Evolutionary conservation across 2,888 invertebrate genomes (phyloP), one percentile per base, ranked within the genome.

Genomic region (Gymnosoma rotundatum): DNA sequence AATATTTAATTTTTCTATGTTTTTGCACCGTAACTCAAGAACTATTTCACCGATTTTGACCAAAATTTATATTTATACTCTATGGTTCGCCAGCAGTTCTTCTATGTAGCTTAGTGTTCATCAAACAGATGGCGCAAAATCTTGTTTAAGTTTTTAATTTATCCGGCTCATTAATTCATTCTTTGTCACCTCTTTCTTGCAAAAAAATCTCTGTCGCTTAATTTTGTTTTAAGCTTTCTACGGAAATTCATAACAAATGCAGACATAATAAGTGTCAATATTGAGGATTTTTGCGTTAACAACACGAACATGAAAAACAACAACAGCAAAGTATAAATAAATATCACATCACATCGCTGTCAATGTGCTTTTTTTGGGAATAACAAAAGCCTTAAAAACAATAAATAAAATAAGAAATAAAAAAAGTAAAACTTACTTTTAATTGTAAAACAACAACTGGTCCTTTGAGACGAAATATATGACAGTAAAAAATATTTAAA

Each of bases 251-350:
- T 80, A 83, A 83, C 80, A 76, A 73, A 76, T 80, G 67, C 80
- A 79, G 79, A 79, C 78, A 79, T 76, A 79, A 83, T 73, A 83
- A 76, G 81, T 80, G 81, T 67, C 80, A 81, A 74, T 81, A 81
- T 81, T 81, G 73, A 70, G 74, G 74, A 84, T 81, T 84, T 70
- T 81, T 73, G 56, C 83, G 58, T 85, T 83, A 70, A 80, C 66
- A 83, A 58, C 76, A 72, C 76, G 52, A 76, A 73, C 67, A 70
- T 60, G 52, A 64, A 83, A 42, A 70, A 64, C 6, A 79, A 75
- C 18, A 75, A 66, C 20, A 60, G 25, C 56, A 56, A 73, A 48
- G 45, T 80, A 14, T 63, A 80, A 56, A 74, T 60, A 82, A 78
- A 76, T 61, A 50, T n/a, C 58, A 38, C 58, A 75, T 18, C 56